These are phyloP conservation scores for Pseudomyrmex concolor DNA, from an alignment of 1,140 invertebrate species.

Conservation along the genomic window DNA sequence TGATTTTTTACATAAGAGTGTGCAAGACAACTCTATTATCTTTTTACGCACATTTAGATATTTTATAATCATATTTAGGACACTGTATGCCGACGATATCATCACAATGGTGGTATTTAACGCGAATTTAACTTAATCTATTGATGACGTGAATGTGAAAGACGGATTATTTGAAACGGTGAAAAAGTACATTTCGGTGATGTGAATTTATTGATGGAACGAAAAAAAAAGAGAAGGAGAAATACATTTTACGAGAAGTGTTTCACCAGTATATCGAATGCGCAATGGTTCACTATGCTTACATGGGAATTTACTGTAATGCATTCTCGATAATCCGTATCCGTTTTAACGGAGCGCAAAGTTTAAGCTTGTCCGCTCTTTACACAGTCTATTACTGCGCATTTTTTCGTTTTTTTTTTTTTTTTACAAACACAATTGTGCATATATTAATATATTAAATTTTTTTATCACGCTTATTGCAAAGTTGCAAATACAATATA, in stretches of 20 bases:
- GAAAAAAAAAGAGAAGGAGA: too few species aligned
- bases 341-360: slow-evolving; percentile 74
- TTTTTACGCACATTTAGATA: not conserved
- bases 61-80: not conserved
- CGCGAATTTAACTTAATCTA: slow-evolving; percentile 13
- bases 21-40: not conserved
- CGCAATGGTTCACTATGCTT: slow-evolving; percentile 68
- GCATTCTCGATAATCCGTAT: slow-evolving; percentile 75
- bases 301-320: slow-evolving; percentile 75
- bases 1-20: not conserved
- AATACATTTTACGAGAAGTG: slow-evolving; percentile 69
- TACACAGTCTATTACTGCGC: too few species aligned
- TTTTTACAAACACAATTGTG: too few species aligned
- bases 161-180: not conserved
- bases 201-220: not conserved
- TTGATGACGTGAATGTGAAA: not conserved
- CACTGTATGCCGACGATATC: not conserved
- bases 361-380: slow-evolving; percentile 54
- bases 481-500: too few species aligned
- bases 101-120: not conserved
- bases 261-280: slow-evolving; percentile 62
- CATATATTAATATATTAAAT: too few species aligned
- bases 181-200: not conserved
- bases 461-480: too few species aligned
- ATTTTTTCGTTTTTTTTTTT: too few species aligned